Conservation (phyloP, 2,113 vertebrate species). For the Sebastes schlegelii region DNA sequence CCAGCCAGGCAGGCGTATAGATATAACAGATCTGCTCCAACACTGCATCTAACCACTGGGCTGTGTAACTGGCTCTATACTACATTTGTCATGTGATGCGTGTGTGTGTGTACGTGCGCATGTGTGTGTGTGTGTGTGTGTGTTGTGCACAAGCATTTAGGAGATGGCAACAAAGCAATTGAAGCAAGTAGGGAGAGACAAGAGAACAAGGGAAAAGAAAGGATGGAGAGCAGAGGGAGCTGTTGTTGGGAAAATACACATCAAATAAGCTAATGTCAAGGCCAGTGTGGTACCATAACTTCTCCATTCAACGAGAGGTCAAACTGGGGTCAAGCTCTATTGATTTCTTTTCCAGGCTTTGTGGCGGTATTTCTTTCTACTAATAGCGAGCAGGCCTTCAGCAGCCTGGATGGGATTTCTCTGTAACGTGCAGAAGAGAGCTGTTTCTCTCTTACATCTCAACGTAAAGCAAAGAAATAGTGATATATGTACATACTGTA, state of each 20-base stretch:
- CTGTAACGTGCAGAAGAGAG: constrained; percentile 28
- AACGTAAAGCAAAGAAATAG: not conserved
- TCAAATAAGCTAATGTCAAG: constrained; percentile 78
- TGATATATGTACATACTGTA: constrained; percentile 15
- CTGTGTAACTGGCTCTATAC: constrained; percentile 71
- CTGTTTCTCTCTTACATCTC: constrained; percentile 38
- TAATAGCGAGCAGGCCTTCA: constrained; percentile 65
- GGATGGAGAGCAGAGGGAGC: constrained; percentile 38
- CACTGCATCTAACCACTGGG: constrained; percentile 71
- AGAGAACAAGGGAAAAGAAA: constrained; percentile 27
- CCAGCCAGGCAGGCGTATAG: constrained; percentile 71
- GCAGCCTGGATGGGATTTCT: constrained; percentile 49
- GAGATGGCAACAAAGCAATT: constrained; percentile 59
- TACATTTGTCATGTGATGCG: constrained; percentile 67
- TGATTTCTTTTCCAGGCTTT: constrained; percentile 76
- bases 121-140: constrained; percentile 8
- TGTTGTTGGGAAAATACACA: constrained; percentile 64
- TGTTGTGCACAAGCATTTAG: constrained; percentile 54
- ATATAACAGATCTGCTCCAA: constrained; percentile 73
- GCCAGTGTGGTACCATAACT: constrained; percentile 78
- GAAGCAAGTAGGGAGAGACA: constrained; percentile 19
- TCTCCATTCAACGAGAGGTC: constrained; percentile 78
- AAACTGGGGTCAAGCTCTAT: constrained; percentile 81
- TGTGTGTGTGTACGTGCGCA: constrained; percentile 30
- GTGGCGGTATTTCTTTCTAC: constrained; percentile 78